Percentiles rank a stretch among this genome's conserved stretches.
Evolutionary conservation across 2,888 invertebrate genomes (phyloP).

Genomic region (Leucophenga maculata): DNA sequence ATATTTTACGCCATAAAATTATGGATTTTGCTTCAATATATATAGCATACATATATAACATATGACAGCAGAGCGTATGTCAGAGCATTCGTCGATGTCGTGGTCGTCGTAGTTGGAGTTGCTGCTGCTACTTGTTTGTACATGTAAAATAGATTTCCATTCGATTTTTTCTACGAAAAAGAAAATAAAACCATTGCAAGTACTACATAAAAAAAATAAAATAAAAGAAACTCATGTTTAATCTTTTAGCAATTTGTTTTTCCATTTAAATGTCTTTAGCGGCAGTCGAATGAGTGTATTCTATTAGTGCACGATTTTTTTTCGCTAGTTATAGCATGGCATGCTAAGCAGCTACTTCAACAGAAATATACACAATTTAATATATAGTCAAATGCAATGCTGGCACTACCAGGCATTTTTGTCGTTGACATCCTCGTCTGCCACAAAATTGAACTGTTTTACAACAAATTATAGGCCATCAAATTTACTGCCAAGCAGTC

Average conservation of each 20-base stretch:
- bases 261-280: too few relatives aligned
- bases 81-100: too few relatives aligned
- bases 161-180: too few relatives aligned
- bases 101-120: too few relatives aligned
- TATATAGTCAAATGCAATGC: not conserved
- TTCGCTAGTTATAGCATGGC: not conserved
- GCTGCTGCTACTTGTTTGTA: not conserved
- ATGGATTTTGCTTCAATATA: conserved; percentile 23
- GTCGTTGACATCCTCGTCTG: conserved; percentile 26
- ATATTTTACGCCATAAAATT: conserved; percentile 20
- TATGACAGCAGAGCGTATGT: not conserved
- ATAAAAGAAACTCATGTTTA: too few relatives aligned
- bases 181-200: too few relatives aligned
- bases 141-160: not conserved
- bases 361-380: not conserved
- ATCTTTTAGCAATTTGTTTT: too few relatives aligned
- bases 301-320: not conserved
- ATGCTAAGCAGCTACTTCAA: not conserved
- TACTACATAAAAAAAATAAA: too few relatives aligned
- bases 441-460: conserved; percentile 37
- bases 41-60: not conserved
- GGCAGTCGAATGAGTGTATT: too few relatives aligned
- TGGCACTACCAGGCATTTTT: not conserved
- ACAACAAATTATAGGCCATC: not conserved
- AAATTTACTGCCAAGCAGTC: conserved; percentile 30